Conservation (phyloP, 1,140 invertebrate species). For the Aphaenogaster rudis region DNA sequence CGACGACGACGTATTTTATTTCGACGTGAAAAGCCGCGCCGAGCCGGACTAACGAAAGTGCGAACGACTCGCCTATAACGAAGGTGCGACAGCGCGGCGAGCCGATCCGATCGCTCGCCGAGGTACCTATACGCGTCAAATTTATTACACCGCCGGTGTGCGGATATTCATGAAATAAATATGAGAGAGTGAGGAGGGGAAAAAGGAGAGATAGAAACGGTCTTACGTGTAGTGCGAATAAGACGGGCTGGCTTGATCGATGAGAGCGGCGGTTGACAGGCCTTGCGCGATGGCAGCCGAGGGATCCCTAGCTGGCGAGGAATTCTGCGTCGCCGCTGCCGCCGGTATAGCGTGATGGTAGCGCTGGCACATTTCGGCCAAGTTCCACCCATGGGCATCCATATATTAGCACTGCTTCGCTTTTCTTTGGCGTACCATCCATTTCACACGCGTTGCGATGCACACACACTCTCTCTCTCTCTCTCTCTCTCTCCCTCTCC, state of each 20-base stretch:
- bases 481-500: background rate
- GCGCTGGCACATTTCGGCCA: conserved; percentile 87
- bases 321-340: conserved; percentile 81
- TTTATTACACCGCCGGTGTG: background rate
- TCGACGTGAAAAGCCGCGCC: background rate
- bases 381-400: conserved; percentile 87
- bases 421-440: conserved; percentile 84
- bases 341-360: conserved; percentile 86
- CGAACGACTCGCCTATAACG: background rate
- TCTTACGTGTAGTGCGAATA: conserved; percentile 87
- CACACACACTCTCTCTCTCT: conserved; percentile 62
- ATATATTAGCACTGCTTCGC: conserved; percentile 86
- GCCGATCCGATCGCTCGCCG: background rate
- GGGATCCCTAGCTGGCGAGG: conserved; percentile 84
- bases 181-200: conserved; percentile 27
- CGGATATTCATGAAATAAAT: conserved; percentile 30
- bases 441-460: conserved; percentile 83
- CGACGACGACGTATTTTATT: background rate
- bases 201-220: conserved; percentile 10
- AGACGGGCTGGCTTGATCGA: conserved; percentile 83
- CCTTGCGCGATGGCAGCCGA: conserved; percentile 82
- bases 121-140: background rate
- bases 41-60: background rate
- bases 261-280: conserved; percentile 82
- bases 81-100: background rate